phyloP scores from a whole-genome alignment of 2,888 invertebrate genomes.

The Cataglyphis rosenhaueri region DNA sequence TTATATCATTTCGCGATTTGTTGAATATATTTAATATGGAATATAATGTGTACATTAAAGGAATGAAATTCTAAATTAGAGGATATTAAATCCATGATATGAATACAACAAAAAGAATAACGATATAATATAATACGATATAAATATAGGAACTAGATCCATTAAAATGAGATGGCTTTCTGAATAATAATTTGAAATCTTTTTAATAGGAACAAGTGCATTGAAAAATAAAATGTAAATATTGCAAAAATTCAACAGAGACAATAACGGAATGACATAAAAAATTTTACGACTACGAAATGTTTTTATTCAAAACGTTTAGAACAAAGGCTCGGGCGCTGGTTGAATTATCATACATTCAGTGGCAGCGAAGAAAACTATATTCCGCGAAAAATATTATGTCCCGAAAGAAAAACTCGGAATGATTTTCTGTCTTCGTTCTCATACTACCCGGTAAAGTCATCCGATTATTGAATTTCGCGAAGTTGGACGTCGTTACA shows the following conservation, averaged over 20 bases:
- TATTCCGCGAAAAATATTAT: slow-evolving; percentile 11
- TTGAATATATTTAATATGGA: slow-evolving; percentile 9
- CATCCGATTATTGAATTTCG: slow-evolving; percentile 41
- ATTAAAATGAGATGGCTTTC: neutral
- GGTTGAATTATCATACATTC: slow-evolving; percentile 4
- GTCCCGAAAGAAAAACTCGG: slow-evolving; percentile 33
- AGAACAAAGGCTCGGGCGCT: neutral
- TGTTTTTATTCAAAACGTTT: neutral
- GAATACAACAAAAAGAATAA: neutral
- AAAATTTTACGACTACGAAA: neutral
- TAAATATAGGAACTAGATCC: neutral
- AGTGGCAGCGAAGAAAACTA: neutral
- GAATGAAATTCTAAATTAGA: slow-evolving; percentile 11
- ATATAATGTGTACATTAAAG: slow-evolving; percentile 35
- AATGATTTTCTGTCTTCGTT: slow-evolving; percentile 51
- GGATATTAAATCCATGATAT: slow-evolving; percentile 10
- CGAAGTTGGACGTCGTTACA: slow-evolving; percentile 55
- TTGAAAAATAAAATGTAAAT: neutral
- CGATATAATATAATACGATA: neutral
- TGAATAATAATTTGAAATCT: neutral
- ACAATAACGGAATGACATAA: neutral
- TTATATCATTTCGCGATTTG: slow-evolving; percentile 24
- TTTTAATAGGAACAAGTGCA: neutral
- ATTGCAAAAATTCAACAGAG: neutral
- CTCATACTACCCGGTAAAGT: slow-evolving; percentile 25